A percentile compares a stretch with the other conserved stretches of the same genome.
Conservation (phyloP, 2,888 invertebrate species). For the Campaea margaritaria region DNA sequence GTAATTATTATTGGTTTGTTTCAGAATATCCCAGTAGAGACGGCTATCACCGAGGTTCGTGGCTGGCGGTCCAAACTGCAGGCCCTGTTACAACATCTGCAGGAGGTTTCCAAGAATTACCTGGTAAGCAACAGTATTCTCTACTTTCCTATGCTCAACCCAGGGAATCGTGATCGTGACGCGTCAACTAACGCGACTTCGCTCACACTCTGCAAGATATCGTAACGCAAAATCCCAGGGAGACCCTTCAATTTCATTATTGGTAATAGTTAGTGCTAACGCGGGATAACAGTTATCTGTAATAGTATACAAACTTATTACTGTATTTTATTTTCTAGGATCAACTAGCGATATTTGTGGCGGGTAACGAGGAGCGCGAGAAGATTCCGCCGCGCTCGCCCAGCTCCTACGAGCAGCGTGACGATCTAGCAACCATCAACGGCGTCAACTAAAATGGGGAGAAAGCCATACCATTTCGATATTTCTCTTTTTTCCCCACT, state of each 20-base stretch:
- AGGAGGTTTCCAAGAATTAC: constrained; percentile 78
- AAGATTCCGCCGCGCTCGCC: constrained; percentile 81
- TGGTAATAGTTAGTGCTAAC: too few relatives aligned
- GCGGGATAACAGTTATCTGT: too few relatives aligned
- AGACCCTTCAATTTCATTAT: too few relatives aligned
- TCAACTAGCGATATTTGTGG: constrained; percentile 87
- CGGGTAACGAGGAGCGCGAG: constrained; percentile 87
- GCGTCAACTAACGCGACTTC: too few relatives aligned
- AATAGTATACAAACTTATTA: too few relatives aligned
- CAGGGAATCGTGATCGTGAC: too few relatives aligned
- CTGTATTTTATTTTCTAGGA: constrained; percentile 71
- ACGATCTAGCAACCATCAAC: constrained; percentile 74
- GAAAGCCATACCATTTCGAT: too few relatives aligned
- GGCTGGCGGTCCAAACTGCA: constrained; percentile 74
- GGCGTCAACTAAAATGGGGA: constrained; percentile 77
- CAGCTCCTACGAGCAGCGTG: constrained; percentile 63
- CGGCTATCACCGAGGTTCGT: constrained; percentile 84
- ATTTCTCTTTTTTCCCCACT: too few relatives aligned
- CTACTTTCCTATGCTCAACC: too few relatives aligned
- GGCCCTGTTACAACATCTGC: constrained; percentile 79
- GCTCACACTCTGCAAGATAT: too few relatives aligned
- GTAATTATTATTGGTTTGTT: too few relatives aligned
- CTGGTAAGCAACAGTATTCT: constrained; percentile 67
- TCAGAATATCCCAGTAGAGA: constrained; percentile 87
- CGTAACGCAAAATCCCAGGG: too few relatives aligned